Base-by-base conservation (phyloP, 1,140 invertebrate species). In the Popillia japonica region DNA sequence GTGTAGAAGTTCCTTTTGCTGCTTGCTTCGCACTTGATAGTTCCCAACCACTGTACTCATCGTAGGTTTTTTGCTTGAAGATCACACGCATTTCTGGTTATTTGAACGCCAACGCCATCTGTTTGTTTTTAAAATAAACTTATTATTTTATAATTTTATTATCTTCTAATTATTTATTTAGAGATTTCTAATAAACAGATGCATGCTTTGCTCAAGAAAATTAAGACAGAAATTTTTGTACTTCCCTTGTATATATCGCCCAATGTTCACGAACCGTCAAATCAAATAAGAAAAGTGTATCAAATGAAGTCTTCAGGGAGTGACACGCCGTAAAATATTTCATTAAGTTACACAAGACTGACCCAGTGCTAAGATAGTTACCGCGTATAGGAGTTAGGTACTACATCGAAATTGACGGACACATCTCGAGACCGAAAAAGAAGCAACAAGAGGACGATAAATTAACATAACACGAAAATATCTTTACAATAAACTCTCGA, bases 311-410 rank as follows among this genome's bases (percentile, higher is more conserved):
- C 72, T 74, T 74, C 72, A 74, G 23, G 40, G 72, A 74, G 72
- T 44, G 72, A 74, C 72, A 74, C n/a, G 41, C 72, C 72, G 72
- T 74, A 44, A 74, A 74, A 74, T 74, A 74, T 74, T 74, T 74
- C 72, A 74, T 74, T 74, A 74, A 74, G 40, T 8, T 20, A 74
- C 72, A 74, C 11, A 20, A 74, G 72, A 74, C 72, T 42, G 72
- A 74, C 23, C 72, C 72, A 22, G 11, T 27, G 22, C 64, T 10
- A 42, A 74, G 72, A 27, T 74, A 74, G 72, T 74, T 74, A 74
- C 72, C 72, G 72, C 14, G 14, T 27, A 20, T 27, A 27, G 22
- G 20, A 23, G 27, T 34, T 34, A 72, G 22, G 64, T 72, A 72
- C 34, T 72, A 74, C 34, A 27, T 20, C 72, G 34, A 22, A 22